Conservation (phyloP, 2,888 invertebrate genomes). For the Biston stratarius region DNA sequence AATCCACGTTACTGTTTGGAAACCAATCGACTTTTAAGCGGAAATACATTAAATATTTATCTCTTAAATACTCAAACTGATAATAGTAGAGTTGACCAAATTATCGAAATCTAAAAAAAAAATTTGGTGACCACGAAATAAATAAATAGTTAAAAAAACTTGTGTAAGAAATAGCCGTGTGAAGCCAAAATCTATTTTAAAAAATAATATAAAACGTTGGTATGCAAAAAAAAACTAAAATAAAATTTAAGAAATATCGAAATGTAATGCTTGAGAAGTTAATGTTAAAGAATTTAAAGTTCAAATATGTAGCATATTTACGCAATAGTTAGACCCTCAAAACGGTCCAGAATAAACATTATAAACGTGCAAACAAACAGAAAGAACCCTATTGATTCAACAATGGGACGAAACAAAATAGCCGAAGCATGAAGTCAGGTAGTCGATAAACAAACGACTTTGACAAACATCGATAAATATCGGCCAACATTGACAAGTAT, state of each 20-base stretch:
- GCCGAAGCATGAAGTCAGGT: slow-evolving; percentile 37
- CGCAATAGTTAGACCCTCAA: slow-evolving; percentile 38
- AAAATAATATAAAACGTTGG: background rate
- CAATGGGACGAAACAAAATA: slow-evolving; percentile 37
- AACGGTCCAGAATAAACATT: slow-evolving; percentile 35
- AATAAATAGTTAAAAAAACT: too few species aligned
- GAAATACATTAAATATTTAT: too few species aligned
- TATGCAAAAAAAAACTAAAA: background rate
- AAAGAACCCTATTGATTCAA: slow-evolving; percentile 42
- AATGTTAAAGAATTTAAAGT: slow-evolving; percentile 33
- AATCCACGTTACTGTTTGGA: too few species aligned
- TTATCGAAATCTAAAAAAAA: too few species aligned
- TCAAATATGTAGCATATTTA: slow-evolving; percentile 34
- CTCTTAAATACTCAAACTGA: too few species aligned
- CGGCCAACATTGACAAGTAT: slow-evolving; percentile 1
- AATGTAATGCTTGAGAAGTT: slow-evolving; percentile 26
- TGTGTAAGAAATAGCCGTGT: too few species aligned
- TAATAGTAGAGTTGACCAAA: too few species aligned
- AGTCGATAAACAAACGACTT: slow-evolving; percentile 51
- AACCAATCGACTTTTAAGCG: too few species aligned
- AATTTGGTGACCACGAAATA: too few species aligned
- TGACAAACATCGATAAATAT: slow-evolving; percentile 47
- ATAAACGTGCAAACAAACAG: slow-evolving; percentile 36
- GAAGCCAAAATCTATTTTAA: too few species aligned
- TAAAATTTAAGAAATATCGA: background rate